Percentiles rank a stretch among this genome's conserved stretches.
Evolutionary conservation across 2,888 invertebrate genomes (phyloP).

Genomic region (Fragum fragum): DNA sequence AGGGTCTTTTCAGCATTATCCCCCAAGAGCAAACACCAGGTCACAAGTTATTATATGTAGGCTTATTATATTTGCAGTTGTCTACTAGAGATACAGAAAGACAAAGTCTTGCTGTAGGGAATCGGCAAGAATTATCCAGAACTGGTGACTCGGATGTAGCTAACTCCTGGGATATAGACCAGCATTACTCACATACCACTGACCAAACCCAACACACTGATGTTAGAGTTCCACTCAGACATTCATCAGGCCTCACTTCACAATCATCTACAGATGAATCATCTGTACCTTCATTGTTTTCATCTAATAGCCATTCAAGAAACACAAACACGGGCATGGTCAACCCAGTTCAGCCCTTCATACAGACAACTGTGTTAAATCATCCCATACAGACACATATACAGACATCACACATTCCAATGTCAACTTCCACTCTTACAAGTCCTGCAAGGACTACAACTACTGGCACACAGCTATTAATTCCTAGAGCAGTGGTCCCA

Average conservation of each 20-base stretch:
- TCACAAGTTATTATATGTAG: no score
- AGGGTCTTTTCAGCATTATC: no score
- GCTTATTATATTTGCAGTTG: no score
- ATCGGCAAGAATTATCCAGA: no score
- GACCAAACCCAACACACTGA: background rate
- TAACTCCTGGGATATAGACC: no score
- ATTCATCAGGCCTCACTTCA: background rate
- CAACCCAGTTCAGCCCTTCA: constrained; percentile 27
- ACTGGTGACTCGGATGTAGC: no score
- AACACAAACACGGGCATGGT: constrained; percentile 25
- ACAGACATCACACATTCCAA: constrained; percentile 5
- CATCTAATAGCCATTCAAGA: background rate
- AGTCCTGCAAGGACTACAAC: background rate
- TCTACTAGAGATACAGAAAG: no score
- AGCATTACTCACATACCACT: no score
- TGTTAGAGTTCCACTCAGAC: background rate
- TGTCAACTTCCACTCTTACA: background rate
- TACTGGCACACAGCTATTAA: background rate
- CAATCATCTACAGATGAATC: background rate
- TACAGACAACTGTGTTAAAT: constrained; percentile 2
- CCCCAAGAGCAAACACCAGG: no score
- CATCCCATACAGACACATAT: background rate
- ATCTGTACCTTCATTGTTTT: background rate
- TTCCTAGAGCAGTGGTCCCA: background rate
- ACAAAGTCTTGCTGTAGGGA: no score